A percentile compares a stretch with the other conserved stretches of the same genome.
Conservation (phyloP, 2,888 invertebrate genomes). For the Drosophila barbarae region DNA sequence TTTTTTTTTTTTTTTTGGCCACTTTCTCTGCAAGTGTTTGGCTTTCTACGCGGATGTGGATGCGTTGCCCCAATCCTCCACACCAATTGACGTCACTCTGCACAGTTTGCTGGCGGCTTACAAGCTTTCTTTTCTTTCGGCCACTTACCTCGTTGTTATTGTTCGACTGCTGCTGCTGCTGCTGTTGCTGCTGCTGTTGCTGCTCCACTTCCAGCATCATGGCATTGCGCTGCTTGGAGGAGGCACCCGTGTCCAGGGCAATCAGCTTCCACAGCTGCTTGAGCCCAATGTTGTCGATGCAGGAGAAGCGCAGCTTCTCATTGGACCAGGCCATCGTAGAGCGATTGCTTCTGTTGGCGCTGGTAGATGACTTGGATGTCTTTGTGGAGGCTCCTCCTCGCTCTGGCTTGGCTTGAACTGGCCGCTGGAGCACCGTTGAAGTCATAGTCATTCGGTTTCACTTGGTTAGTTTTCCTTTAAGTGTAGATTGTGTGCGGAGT, state of each 20-base stretch:
- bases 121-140: constrained; percentile 54
- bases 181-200: constrained; percentile 45
- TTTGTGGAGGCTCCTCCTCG: constrained; percentile 23
- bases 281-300: constrained; percentile 79
- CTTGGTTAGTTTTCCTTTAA: constrained; percentile 25
- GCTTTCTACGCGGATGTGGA: constrained; percentile 70
- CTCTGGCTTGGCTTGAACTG: constrained; percentile 43
- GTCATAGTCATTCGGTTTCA: constrained; percentile 75
- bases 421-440: constrained; percentile 78
- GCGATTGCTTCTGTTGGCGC: constrained; percentile 43
- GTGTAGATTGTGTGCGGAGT: constrained; percentile 12
- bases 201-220: constrained; percentile 50
- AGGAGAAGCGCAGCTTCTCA: constrained; percentile 79
- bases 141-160: constrained; percentile 70
- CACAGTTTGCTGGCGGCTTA: constrained; percentile 27
- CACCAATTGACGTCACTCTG: constrained; percentile 60
- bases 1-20: constrained; percentile 35
- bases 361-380: constrained; percentile 32
- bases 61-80: constrained; percentile 42
- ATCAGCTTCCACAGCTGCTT: constrained; percentile 79
- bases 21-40: constrained; percentile 60
- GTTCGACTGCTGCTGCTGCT: constrained; percentile 45
- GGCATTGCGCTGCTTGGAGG: constrained; percentile 29
- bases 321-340: constrained; percentile 79
- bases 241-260: constrained; percentile 75